Evolutionary conservation across 2,888 invertebrate species (phyloP).

Genomic region (Anticlea derivata): DNA sequence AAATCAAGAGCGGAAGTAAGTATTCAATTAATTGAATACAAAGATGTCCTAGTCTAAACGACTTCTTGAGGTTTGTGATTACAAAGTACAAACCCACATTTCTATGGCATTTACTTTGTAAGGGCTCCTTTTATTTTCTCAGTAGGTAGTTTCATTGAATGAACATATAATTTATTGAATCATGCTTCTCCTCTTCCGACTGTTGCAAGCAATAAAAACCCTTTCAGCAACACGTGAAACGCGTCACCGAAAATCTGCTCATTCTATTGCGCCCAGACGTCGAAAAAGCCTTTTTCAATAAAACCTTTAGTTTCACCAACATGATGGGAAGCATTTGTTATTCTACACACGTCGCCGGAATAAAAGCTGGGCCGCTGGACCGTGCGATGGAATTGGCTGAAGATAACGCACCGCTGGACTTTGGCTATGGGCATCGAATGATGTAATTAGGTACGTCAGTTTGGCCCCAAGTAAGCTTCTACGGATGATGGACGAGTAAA

Average conservation of each 20-base stretch:
- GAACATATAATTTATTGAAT: no score
- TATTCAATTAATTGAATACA: no score
- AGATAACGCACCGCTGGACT: conserved; percentile 44
- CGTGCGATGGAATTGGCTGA: conserved; percentile 45
- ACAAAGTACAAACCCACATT: no score
- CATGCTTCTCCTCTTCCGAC: no score
- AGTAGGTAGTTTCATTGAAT: no score
- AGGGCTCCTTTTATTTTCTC: no score
- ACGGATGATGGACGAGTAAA: background rate
- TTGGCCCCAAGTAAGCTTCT: conserved; percentile 28
- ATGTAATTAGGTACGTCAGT: conserved; percentile 46
- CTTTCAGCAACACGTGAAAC: conserved; percentile 6
- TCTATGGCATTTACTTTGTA: no score
- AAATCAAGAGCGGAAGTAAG: no score
- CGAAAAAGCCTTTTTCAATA: conserved; percentile 44
- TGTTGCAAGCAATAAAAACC: conserved; percentile 5
- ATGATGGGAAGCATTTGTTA: conserved; percentile 32
- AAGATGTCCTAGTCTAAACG: no score
- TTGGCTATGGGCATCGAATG: conserved; percentile 39
- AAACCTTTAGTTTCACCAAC: conserved; percentile 35
- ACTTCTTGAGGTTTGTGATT: no score
- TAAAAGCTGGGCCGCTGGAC: conserved; percentile 43
- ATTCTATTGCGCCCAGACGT: conserved; percentile 10
- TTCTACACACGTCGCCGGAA: conserved; percentile 47
- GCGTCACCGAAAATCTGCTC: conserved; percentile 8